phyloP scores from a whole-genome alignment of 2,113 vertebrate species.

The Gambusia affinis region DNA sequence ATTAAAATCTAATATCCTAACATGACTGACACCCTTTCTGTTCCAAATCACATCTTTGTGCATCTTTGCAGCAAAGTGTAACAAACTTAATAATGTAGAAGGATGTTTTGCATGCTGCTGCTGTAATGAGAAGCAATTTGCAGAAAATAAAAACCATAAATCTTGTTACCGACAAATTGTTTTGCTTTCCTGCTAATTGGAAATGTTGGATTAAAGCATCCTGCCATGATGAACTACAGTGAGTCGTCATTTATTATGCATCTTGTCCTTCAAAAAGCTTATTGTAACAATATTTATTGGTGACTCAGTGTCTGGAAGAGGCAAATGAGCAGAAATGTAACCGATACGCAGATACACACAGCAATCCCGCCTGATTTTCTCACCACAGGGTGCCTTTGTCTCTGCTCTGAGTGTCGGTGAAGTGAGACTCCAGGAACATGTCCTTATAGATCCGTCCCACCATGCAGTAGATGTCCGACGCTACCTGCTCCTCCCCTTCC shows the following conservation, averaged over 20 bases:
- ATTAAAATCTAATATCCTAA: too few relatives aligned
- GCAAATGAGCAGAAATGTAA: slow-evolving; percentile 15
- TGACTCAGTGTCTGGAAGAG: slow-evolving; percentile 34
- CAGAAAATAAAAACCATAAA: not conserved
- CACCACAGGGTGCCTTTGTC: slow-evolving; percentile 90
- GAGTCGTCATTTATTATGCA: slow-evolving; percentile 25
- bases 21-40: not conserved
- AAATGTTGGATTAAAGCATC: not conserved
- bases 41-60: not conserved
- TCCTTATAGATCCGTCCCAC: slow-evolving; percentile 98
- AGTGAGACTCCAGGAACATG: slow-evolving; percentile 94
- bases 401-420: slow-evolving; percentile 87
- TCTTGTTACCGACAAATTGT: not conserved
- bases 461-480: slow-evolving; percentile 97
- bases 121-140: not conserved
- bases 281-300: slow-evolving; percentile 16
- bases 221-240: not conserved
- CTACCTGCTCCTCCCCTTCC: slow-evolving; percentile 89
- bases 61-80: not conserved
- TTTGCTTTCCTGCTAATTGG: slow-evolving; percentile 6
- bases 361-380: slow-evolving; percentile 41
- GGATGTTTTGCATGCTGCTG: not conserved
- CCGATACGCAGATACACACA: slow-evolving; percentile 1
- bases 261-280: slow-evolving; percentile 13
- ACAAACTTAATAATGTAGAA: not conserved